Evolutionary conservation across 2,797 vertebrate genomes (phyloP), one percentile per base, ranked within the genome.

Genomic region (Rhynchotus rufescens): DNA sequence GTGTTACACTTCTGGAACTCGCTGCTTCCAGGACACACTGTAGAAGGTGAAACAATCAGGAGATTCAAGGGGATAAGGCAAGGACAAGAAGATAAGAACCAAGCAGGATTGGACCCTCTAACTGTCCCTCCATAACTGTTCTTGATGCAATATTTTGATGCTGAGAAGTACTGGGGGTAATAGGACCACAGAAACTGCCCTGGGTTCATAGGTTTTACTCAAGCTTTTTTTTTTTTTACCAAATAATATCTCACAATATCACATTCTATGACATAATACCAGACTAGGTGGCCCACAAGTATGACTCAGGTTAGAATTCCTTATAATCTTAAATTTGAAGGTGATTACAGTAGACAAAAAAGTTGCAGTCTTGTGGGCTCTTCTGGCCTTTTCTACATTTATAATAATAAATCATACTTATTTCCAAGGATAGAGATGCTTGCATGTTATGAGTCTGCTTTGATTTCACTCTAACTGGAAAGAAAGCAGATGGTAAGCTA

Each of bases 331-430:
- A 3, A 54, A 23, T 75, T 73, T 79, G 38, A 76, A 73, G 17
- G 8, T 22, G 49, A 7, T 76, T 90, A 15, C 86, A 5, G 6
- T 28, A 85, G 42, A 17, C 51, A 90, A 83, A 59, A 59, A 84
- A 90, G 85, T 56, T 93, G 85, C 75, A 89, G 51, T 66, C 66
- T n/a, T 87, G 15, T 72, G 67, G 79, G 16, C 14, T 56, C 15
- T 81, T 84, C 44, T 92, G 66, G 36, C 16, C 51, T 73, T 93
- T 71, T 74, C 54, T 38, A 74, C 87, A 42, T 90, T 85, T 92
- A 13, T 71, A 82, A 84, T 38, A 94, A 22, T 64, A 75, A 78
- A 42, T 86, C 80, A 23, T 88, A 13, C 75, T 54, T 64, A 60
- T 72, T 91, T 93, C 51, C 62, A 86, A 92, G 68, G 77, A 47